Conservation (phyloP, 2,113 vertebrate genomes). For the Hirundichthys speculiger region DNA sequence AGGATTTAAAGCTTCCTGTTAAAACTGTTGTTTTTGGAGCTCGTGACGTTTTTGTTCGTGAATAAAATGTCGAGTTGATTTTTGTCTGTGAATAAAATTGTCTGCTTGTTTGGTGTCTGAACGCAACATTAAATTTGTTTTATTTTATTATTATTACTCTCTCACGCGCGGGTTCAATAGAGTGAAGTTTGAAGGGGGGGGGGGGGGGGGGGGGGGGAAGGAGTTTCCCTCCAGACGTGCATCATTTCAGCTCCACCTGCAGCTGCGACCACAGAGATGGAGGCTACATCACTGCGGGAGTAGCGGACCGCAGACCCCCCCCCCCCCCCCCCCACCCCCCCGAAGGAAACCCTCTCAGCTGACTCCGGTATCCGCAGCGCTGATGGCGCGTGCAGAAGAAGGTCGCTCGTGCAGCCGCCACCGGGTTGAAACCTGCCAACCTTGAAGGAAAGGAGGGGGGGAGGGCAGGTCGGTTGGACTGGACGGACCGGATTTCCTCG, state of each 20-base stretch:
- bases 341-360: constrained; percentile 6
- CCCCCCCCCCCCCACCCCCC: no score
- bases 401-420: constrained; percentile 26
- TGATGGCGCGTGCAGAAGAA: constrained; percentile 26
- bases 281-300: constrained; percentile 73
- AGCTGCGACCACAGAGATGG: constrained; percentile 61
- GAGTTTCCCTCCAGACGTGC: constrained; percentile 56
- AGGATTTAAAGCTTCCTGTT: no score
- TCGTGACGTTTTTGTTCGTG: background rate
- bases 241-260: constrained; percentile 62
- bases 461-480: constrained; percentile 25
- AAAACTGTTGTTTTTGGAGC: no score
- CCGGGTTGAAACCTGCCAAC: constrained; percentile 36
- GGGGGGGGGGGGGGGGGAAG: constrained; percentile 41
- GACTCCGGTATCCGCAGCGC: constrained; percentile 4
- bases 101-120: no score
- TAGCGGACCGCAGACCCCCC: constrained; percentile 7
- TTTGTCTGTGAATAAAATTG: constrained; percentile 16
- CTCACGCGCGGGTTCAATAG: no score
- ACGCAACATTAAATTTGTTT: no score
- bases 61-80: no score
- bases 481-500: constrained; percentile 22
- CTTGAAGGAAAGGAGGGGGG: constrained; percentile 23
- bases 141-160: no score
- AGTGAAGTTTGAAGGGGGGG: constrained; percentile 9